Evolutionary conservation across 2,797 vertebrate species (phyloP).

Genomic region (Leptatherina wallacei): DNA sequence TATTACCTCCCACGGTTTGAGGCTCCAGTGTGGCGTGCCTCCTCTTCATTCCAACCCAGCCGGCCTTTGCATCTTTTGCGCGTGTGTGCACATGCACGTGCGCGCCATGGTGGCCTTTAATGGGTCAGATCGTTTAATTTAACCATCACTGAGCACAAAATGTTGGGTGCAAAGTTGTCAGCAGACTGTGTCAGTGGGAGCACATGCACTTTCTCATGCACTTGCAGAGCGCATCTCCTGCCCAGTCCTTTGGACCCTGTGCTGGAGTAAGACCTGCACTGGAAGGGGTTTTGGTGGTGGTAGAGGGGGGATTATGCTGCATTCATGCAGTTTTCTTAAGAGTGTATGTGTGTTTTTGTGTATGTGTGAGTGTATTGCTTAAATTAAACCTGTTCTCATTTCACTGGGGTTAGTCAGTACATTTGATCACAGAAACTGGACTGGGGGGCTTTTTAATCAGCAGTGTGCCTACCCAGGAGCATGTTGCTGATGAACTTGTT

Average conservation of each 20-base stretch:
- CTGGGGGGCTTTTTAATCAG: slow-evolving; percentile 30
- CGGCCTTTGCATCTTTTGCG: slow-evolving; percentile 9
- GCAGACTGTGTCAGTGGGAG: slow-evolving; percentile 16
- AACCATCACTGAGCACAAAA: slow-evolving; percentile 31
- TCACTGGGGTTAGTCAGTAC: slow-evolving; percentile 10
- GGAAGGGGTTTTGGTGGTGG: neutral
- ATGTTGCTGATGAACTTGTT: slow-evolving; percentile 55
- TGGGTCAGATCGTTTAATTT: slow-evolving; percentile 46
- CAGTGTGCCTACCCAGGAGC: slow-evolving; percentile 1
- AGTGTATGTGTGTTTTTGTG: slow-evolving; percentile 10
- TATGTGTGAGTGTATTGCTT: slow-evolving; percentile 24
- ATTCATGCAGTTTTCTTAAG: slow-evolving; percentile 31
- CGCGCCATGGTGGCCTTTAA: slow-evolving; percentile 11
- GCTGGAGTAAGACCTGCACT: slow-evolving; percentile 7
- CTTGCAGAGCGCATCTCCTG: neutral
- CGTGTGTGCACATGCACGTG: slow-evolving; percentile 5
- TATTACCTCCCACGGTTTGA: neutral
- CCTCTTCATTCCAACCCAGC: slow-evolving; percentile 26
- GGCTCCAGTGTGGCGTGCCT: slow-evolving; percentile 4
- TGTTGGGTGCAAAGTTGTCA: slow-evolving; percentile 52
- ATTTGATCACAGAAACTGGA: slow-evolving; percentile 12
- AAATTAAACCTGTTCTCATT: slow-evolving; percentile 14
- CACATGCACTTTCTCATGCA: slow-evolving; percentile 2
- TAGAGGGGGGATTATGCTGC: slow-evolving; percentile 33
- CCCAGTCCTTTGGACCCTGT: neutral